Evolutionary conservation across 2,113 vertebrate genomes (phyloP).

Genomic region (Phylloscopus trochilus): DNA sequence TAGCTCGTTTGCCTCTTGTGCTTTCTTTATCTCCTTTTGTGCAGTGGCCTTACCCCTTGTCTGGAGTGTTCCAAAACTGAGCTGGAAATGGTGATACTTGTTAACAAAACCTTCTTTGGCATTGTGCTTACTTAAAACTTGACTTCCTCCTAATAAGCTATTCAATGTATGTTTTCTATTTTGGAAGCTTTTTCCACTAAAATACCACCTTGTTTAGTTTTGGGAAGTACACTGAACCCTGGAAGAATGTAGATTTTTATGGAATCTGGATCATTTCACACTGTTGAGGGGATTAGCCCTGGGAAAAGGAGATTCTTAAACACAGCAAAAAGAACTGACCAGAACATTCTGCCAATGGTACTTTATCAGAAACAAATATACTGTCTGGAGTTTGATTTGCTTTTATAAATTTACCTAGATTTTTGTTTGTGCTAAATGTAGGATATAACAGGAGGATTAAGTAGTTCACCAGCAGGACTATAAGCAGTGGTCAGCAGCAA

Average conservation of each 20-base stretch:
- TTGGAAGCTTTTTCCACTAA: neutral
- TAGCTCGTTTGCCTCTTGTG: neutral
- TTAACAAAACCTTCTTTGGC: neutral
- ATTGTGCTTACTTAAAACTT: neutral
- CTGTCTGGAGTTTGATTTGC: neutral
- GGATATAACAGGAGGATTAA: neutral
- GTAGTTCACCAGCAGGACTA: neutral
- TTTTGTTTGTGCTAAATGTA: neutral
- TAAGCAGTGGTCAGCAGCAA: neutral
- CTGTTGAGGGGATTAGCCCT: neutral
- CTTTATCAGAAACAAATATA: neutral
- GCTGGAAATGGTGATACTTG: neutral
- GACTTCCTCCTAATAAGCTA: neutral
- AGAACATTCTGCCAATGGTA: neutral
- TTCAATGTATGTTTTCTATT: neutral
- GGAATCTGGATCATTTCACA: neutral
- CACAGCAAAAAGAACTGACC: neutral
- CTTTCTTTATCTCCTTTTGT: neutral
- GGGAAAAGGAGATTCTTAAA: neutral
- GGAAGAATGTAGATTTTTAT: neutral
- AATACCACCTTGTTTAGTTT: neutral
- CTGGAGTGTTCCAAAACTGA: neutral
- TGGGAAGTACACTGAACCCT: neutral
- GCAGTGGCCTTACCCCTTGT: neutral
- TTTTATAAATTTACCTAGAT: neutral